Evolutionary conservation across 2,113 vertebrate species (phyloP).

Genomic region (Condylura cristata): DNA sequence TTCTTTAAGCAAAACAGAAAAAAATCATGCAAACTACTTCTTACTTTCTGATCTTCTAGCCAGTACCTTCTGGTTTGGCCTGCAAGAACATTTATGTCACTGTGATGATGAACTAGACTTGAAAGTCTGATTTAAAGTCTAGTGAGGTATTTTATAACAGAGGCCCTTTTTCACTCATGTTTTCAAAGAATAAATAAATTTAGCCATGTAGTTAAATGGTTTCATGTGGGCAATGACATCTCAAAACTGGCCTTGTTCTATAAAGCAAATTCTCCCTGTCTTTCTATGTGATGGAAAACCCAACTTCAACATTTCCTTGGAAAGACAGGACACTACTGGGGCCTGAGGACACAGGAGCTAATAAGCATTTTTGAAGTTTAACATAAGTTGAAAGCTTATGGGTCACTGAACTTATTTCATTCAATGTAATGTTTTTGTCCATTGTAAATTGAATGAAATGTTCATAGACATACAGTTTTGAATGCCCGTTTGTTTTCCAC

Average conservation of each 20-base stretch:
- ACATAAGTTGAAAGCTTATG: neutral
- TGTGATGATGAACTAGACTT: neutral
- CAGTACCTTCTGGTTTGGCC: conserved; percentile 2
- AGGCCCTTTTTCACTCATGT: conserved; percentile 28
- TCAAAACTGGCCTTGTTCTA: conserved; percentile 1
- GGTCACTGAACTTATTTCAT: neutral
- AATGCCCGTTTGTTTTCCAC: neutral
- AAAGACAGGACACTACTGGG: neutral
- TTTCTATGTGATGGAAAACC: neutral
- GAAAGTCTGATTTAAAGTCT: conserved; percentile 23
- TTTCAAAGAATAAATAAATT: conserved; percentile 52
- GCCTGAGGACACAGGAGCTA: rapidly evolving
- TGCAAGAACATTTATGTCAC: neutral
- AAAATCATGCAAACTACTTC: neutral
- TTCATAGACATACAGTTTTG: neutral
- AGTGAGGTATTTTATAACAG: conserved; percentile 43
- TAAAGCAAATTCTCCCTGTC: neutral
- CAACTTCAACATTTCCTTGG: neutral
- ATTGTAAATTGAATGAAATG: too few species aligned
- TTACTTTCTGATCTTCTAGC: conserved; percentile 21
- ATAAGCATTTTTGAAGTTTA: neutral
- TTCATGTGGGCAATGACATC: conserved; percentile 18
- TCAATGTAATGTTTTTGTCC: neutral
- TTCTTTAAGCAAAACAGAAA: conserved; percentile 4
- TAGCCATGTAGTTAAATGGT: conserved; percentile 26